Evolutionary conservation across 2,797 vertebrate species (phyloP), one percentile per base, ranked within the genome.

Genomic region (Tragopan temminckii): DNA sequence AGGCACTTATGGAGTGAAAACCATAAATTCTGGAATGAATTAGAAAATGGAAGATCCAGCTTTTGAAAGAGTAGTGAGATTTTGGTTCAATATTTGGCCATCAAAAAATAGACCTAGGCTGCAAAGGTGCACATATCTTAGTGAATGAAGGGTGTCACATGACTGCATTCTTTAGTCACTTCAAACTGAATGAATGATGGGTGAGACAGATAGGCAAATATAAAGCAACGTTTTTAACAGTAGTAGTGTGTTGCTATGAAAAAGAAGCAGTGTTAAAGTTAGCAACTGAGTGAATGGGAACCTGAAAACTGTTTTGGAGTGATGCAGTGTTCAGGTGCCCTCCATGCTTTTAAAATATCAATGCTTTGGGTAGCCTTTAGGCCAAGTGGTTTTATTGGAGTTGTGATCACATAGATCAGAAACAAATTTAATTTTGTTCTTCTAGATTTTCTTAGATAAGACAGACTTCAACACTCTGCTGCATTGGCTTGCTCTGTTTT

Each of bases 401-500:
- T 4, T 74, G 10, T 50, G 53, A 59, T 29, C 38, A 9, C 55
- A 40, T 53, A 79, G 89, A 63, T 27, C 0, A 0, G 35, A 68
- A 67, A 48, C 69, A 24, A 86, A 70, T 70, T 89, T 67, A 40
- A 9, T 67, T 90, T 64, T 59, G 31, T 75, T 92, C 77, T 80
- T 57, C 88, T 89, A n/a, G 16, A 61, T 70, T 88, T 72, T 78
- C 80, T 79, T 72, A 79, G 52, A 36, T 33, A 59, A 85, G 61
- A 90, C 66, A 95, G 59, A 86, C 42, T 33, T 66, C 10, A 23
- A 88, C 31, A 10, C 21, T 17, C 58, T 88, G 55, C 88, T 95
- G 67, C 85, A 85, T 62, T 93, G 75, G 89, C 72, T 79, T 94
- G 70, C 9, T 16, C 76, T 96, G 91, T 93, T 94, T 95, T 90